phyloP scores from a whole-genome alignment of 2,797 vertebrate species.

The Echiichthys vipera region DNA sequence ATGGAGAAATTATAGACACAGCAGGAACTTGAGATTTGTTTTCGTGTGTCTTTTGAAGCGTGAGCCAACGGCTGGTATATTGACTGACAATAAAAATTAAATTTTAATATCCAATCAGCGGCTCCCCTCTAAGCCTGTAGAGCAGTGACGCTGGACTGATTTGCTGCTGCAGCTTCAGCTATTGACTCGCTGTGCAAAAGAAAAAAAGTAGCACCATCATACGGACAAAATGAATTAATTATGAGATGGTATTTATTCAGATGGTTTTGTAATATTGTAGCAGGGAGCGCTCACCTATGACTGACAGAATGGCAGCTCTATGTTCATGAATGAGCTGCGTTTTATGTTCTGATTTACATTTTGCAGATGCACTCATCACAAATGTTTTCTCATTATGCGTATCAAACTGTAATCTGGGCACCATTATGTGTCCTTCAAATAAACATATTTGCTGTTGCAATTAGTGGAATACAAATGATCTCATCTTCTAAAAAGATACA shows the following conservation, averaged over 20 bases:
- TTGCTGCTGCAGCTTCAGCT: background rate
- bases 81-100: background rate
- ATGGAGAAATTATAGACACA: conserved; percentile 1
- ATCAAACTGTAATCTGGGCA: background rate
- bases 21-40: background rate
- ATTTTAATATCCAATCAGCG: conserved; percentile 19
- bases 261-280: background rate
- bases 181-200: background rate
- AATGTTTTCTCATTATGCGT: conserved; percentile 14
- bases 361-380: conserved; percentile 6
- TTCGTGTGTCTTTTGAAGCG: background rate
- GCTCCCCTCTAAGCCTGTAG: background rate
- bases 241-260: background rate
- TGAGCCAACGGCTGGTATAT: background rate
- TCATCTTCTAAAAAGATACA: background rate
- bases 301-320: background rate
- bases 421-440: background rate
- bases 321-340: background rate
- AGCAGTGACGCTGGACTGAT: background rate
- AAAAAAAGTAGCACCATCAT: background rate
- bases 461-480: conserved; percentile 9
- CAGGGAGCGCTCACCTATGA: background rate
- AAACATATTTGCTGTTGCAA: conserved; percentile 7
- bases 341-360: conserved; percentile 5
- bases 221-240: background rate